These are phyloP conservation scores for Gymnogyps californianus DNA, from an alignment of 2,113 vertebrate species.

Conservation along the genomic window DNA sequence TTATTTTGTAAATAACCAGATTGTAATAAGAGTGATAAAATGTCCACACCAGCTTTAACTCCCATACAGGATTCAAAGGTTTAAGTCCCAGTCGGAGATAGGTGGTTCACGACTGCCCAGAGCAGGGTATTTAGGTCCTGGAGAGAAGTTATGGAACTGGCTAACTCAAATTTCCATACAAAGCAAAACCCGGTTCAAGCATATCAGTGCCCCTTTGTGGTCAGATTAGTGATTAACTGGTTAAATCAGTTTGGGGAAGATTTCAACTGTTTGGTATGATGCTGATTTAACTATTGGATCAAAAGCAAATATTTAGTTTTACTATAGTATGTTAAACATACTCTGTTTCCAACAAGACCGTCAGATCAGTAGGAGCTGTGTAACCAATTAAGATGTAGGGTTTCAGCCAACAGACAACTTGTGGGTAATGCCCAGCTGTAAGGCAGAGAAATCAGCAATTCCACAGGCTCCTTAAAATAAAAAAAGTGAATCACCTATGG, in stretches of 20 bases:
- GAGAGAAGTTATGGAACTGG: background rate
- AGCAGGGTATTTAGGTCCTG: background rate
- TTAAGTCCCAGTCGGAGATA: background rate
- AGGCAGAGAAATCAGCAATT: background rate
- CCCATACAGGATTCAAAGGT: background rate
- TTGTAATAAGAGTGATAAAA: background rate
- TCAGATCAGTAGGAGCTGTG: background rate
- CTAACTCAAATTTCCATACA: background rate
- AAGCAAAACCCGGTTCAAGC: background rate
- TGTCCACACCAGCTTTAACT: background rate
- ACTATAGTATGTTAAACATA: background rate
- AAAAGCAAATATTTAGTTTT: background rate
- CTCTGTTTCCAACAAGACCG: background rate
- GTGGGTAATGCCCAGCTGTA: background rate
- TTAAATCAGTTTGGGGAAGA: background rate
- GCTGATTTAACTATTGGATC: background rate
- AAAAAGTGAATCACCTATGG: background rate
- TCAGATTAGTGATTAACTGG: background rate
- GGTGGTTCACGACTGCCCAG: fast-evolving
- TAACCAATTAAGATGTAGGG: background rate
- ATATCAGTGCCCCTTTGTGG: background rate
- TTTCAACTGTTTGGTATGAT: background rate
- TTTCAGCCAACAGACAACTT: background rate
- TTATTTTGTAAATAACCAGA: background rate
- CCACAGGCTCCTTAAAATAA: background rate